A percentile compares a stretch with the other conserved stretches of the same genome.
These are phyloP conservation scores for Burhinus oedicnemus DNA, from an alignment of 2,113 vertebrate genomes.

Conservation along the genomic window DNA sequence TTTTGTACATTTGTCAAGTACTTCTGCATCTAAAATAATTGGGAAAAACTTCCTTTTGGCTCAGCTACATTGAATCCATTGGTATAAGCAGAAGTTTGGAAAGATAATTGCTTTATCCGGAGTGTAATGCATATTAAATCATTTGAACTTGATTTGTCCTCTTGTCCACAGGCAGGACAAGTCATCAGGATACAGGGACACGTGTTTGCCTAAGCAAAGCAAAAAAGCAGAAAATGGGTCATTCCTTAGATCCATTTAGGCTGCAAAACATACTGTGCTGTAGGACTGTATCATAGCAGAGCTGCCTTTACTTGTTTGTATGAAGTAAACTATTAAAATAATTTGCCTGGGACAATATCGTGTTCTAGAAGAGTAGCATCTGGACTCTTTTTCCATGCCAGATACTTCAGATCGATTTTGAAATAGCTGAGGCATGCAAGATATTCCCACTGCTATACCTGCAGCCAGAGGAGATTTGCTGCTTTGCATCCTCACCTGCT, in stretches of 20 bases:
- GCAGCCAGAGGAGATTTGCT: background rate
- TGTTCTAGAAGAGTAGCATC: background rate
- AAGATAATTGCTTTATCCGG: background rate
- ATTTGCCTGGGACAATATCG: background rate
- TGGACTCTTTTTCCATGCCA: background rate
- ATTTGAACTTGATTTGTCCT: background rate
- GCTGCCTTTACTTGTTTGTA: background rate
- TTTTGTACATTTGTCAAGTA: background rate
- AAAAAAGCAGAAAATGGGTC: background rate
- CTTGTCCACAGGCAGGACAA: background rate
- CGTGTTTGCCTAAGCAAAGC: background rate
- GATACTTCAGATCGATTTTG: background rate
- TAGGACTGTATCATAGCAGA: background rate
- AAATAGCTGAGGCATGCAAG: background rate
- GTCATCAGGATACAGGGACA: background rate
- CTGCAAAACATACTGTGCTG: background rate
- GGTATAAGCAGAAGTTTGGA: background rate
- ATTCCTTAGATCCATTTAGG: background rate
- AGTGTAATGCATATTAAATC: background rate
- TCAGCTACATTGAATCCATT: background rate
- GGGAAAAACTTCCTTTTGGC: background rate
- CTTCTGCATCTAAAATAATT: background rate
- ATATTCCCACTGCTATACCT: background rate
- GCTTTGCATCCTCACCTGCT: background rate
- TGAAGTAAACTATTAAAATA: background rate